Evolutionary conservation across 1,140 invertebrate genomes (phyloP).

Genomic region (Bombyx mandarina): DNA sequence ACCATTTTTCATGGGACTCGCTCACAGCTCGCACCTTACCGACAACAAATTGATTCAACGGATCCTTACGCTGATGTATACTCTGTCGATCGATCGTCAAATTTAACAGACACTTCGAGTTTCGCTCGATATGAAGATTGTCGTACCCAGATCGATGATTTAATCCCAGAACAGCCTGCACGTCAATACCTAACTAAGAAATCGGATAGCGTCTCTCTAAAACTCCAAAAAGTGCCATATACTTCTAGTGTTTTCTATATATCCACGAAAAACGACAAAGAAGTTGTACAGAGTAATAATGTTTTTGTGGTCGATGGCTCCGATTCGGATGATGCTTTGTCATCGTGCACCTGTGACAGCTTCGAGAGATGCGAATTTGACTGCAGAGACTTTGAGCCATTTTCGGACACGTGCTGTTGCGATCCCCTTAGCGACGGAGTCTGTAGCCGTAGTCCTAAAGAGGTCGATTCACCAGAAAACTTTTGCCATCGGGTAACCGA

Average conservation of each 20-base stretch:
- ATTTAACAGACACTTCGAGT: constrained; percentile 67
- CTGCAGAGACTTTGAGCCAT: constrained; percentile 71
- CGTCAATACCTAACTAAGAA: constrained; percentile 21
- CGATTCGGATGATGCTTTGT: constrained; percentile 63
- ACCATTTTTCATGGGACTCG: constrained; percentile 56
- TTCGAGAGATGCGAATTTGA: constrained; percentile 69
- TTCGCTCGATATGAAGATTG: constrained; percentile 68
- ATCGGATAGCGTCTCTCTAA: constrained; percentile 36
- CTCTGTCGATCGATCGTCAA: constrained; percentile 67
- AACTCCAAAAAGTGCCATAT: constrained; percentile 62
- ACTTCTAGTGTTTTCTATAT: constrained; percentile 62
- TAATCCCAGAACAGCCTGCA: constrained; percentile 34
- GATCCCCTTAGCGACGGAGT: constrained; percentile 64
- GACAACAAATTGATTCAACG: constrained; percentile 40
- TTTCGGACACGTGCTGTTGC: constrained; percentile 71
- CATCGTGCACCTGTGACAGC: constrained; percentile 66
- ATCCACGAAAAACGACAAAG: constrained; percentile 48
- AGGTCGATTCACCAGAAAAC: constrained; percentile 61
- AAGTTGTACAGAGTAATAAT: constrained; percentile 35
- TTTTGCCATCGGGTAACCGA: constrained; percentile 54
- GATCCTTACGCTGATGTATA: constrained; percentile 57
- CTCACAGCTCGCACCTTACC: constrained; percentile 37
- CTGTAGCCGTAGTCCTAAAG: constrained; percentile 65
- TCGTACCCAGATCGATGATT: constrained; percentile 41
- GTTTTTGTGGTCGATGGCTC: constrained; percentile 57